Evolutionary conservation across 2,888 invertebrate genomes (phyloP), one percentile per base, ranked within the genome.

Genomic region (Elmis aenea): DNA sequence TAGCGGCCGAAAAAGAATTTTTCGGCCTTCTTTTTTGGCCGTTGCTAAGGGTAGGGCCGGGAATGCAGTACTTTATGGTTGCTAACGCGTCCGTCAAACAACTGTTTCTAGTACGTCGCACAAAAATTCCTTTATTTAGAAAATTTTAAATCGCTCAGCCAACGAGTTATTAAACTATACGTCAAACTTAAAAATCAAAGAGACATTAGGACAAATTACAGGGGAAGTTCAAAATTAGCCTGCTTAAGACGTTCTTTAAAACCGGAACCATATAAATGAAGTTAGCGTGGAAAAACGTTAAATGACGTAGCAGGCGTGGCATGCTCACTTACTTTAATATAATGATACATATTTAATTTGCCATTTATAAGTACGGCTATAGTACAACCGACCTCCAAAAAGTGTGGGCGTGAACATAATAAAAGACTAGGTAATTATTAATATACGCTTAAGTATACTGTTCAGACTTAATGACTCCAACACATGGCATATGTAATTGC

Each of bases 311-410:
- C 42, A 51, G 55, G 57, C 55, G 57, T 53, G 54, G 42, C 50
- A 44, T 39, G 45, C 46, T 52, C 52, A 53, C 52, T 55, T 54
- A 55, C 52, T 48, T 40, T 44, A 40, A 42, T 52, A 51, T 58
- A 58, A 58, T 58, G 54, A 58, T 54, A 58, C 55, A 54, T 57
- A 57, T 58, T 58, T 58, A 58, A 58, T 58, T 56, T 54, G 45
- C 45, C 54, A 51, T 53, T 58, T 58, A 52, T 47, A 57, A 53
- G 52, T 46, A 52, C 46, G 42, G 33, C 41, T 45, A 48, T 48
- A 46, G 45, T 42, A 46, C 46, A 38, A 42, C 40, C 34, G 36
- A 35, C 33, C 38, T 41, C 38, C 43, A 48, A 54, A 54, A 52
- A 48, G 39, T 48, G 51, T 50, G 48, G 47, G 50, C 50, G 50